Conservation (phyloP, 1,140 invertebrate genomes). For the Drosophila simulans region DNA sequence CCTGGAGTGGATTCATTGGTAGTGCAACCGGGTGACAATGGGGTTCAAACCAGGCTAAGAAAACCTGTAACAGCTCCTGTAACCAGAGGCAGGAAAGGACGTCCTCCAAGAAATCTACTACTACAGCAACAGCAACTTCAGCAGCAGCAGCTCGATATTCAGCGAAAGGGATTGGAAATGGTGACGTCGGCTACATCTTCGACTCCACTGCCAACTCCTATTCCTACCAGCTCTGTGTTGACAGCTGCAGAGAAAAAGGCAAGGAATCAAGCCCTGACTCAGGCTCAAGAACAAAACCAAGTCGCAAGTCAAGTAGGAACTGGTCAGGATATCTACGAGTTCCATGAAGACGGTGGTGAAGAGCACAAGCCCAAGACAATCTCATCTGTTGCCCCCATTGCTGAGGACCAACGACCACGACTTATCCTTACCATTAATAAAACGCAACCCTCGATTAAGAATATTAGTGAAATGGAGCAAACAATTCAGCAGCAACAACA, state of each 20-base stretch:
- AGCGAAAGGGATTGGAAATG: conserved; percentile 35
- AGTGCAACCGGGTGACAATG: conserved; percentile 61
- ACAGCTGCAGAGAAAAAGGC: conserved; percentile 76
- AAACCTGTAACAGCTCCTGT: conserved; percentile 62
- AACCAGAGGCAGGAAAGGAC: conserved; percentile 71
- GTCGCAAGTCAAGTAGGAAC: conserved; percentile 4
- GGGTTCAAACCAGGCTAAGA: conserved; percentile 70
- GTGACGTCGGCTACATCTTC: conserved; percentile 8
- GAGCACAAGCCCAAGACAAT: conserved; percentile 80
- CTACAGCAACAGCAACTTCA: conserved; percentile 67
- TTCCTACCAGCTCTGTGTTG: conserved; percentile 34
- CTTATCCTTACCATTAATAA: conserved; percentile 91
- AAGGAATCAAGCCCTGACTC: conserved; percentile 58
- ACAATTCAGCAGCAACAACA: conserved; percentile 19
- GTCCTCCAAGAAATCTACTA: conserved; percentile 72
- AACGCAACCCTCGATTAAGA: conserved; percentile 53
- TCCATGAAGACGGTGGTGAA: conserved; percentile 93
- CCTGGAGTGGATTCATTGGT: conserved; percentile 22
- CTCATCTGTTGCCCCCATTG: not conserved
- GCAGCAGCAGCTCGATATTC: conserved; percentile 62
- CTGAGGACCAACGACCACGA: conserved; percentile 87
- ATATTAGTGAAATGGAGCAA: conserved; percentile 48
- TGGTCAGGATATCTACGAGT: conserved; percentile 90
- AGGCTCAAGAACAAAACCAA: conserved; percentile 22
- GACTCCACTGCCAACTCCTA: conserved; percentile 68